These are phyloP conservation scores for Cyrtorhinus lividipennis DNA, from an alignment of 1,140 invertebrate species.

Conservation along the genomic window DNA sequence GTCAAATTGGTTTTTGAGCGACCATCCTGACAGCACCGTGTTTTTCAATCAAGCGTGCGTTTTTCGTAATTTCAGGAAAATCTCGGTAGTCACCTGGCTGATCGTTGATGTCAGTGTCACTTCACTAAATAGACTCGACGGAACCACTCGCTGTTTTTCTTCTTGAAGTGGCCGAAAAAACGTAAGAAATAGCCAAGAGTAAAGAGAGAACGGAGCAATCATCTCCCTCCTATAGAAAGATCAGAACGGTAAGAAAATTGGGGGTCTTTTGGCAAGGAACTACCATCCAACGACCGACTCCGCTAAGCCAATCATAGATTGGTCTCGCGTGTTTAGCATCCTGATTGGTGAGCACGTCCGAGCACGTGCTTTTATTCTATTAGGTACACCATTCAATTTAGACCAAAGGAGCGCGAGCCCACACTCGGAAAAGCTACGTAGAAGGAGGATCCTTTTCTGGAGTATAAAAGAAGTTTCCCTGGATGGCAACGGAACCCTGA, in stretches of 20 bases:
- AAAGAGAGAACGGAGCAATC: neutral
- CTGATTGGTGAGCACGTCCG: neutral
- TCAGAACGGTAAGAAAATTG: too few relatives aligned
- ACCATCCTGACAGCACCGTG: too few relatives aligned
- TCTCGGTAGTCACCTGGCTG: too few relatives aligned
- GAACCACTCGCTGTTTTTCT: neutral
- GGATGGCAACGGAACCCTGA: slow-evolving; percentile 1
- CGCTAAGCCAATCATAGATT: slow-evolving; percentile 9
- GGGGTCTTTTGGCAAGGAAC: neutral
- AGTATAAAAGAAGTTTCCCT: neutral
- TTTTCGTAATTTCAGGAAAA: too few relatives aligned
- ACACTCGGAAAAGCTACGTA: slow-evolving; percentile 1
- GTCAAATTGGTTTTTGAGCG: too few relatives aligned
- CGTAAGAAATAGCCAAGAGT: neutral
- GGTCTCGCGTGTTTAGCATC: slow-evolving; percentile 7
- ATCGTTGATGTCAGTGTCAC: neutral
- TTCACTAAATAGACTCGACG: neutral
- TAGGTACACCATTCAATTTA: slow-evolving; percentile 7
- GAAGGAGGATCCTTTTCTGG: neutral
- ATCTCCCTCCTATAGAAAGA: neutral
- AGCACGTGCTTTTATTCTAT: slow-evolving; percentile 9
- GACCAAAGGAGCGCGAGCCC: neutral
- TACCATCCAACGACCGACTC: neutral
- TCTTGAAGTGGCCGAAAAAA: neutral
- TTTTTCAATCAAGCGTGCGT: too few relatives aligned